Percentiles rank a stretch among this genome's conserved stretches.
Evolutionary conservation across 2,797 vertebrate genomes (phyloP).

Genomic region (Amblyopsis hoosieri): DNA sequence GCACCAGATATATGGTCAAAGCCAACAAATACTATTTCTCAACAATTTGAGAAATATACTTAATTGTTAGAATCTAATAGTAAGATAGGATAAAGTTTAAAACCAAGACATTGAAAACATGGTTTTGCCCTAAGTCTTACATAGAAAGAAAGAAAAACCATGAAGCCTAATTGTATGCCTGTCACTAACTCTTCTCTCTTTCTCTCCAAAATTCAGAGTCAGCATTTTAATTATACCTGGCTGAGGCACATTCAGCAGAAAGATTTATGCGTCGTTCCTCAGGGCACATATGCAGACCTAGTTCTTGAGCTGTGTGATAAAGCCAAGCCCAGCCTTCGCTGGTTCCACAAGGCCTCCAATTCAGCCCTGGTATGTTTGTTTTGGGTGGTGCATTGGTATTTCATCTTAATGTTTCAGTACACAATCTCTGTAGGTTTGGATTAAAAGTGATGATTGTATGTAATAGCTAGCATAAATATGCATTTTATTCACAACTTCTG

Average conservation of each 20-base stretch:
- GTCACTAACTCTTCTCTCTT: conserved; percentile 3
- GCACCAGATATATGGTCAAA: no score
- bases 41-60: neutral
- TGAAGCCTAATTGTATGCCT: conserved; percentile 32
- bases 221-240: conserved; percentile 94
- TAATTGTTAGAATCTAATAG: conserved; percentile 13
- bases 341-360: conserved; percentile 82
- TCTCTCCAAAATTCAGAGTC: conserved; percentile 64
- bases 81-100: conserved; percentile 39
- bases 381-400: conserved; percentile 8
- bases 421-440: neutral
- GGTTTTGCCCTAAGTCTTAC: conserved; percentile 11
- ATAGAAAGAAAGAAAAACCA: conserved; percentile 8
- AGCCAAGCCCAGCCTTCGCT: conserved; percentile 71
- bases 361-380: conserved; percentile 79
- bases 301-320: conserved; percentile 75
- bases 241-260: conserved; percentile 83
- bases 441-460: neutral
- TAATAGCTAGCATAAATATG: no score
- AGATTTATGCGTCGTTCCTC: conserved; percentile 76
- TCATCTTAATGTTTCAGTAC: conserved; percentile 1
- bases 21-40: neutral
- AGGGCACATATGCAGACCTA: conserved; percentile 28
- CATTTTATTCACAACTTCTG: no score
- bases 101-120: conserved; percentile 35